Evolutionary conservation across 2,888 invertebrate species (phyloP).

Genomic region (Laothoe populi): DNA sequence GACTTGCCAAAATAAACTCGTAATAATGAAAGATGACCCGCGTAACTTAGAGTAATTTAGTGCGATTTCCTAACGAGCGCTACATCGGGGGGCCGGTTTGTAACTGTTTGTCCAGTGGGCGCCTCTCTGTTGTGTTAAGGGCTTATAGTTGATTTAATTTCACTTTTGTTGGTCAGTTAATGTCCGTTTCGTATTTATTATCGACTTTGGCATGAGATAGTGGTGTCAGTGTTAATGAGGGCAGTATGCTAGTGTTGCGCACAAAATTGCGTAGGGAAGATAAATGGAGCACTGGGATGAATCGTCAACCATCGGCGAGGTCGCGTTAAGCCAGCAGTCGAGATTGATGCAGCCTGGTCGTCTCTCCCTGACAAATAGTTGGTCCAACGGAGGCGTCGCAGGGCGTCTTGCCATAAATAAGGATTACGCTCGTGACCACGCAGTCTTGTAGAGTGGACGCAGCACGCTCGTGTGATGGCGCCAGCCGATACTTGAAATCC

Average conservation of each 20-base stretch:
- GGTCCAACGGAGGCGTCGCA: constrained; percentile 76
- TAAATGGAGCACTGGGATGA: constrained; percentile 50
- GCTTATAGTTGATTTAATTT: constrained; percentile 71
- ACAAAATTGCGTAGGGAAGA: constrained; percentile 42
- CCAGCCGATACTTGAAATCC: constrained; percentile 55
- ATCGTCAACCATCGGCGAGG: constrained; percentile 54
- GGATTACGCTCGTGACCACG: constrained; percentile 79
- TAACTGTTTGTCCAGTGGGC: constrained; percentile 65
- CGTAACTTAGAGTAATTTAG: constrained; percentile 78
- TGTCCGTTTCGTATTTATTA: constrained; percentile 66
- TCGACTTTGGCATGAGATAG: constrained; percentile 59
- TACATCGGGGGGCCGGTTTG: constrained; percentile 51
- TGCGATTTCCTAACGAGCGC: constrained; percentile 69
- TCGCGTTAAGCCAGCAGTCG: constrained; percentile 61
- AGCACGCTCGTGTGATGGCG: constrained; percentile 60
- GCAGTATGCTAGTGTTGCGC: constrained; percentile 39
- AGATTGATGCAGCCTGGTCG: constrained; percentile 75
- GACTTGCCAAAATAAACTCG: constrained; percentile 83
- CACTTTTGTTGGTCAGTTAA: constrained; percentile 77
- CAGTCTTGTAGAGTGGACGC: constrained; percentile 74
- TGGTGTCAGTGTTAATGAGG: constrained; percentile 61
- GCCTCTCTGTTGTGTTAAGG: constrained; percentile 56
- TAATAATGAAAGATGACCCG: constrained; percentile 81
- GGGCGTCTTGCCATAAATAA: constrained; percentile 84
- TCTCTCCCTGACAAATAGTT: constrained; percentile 76